Evolutionary conservation across 1,140 invertebrate species (phyloP).

Genomic region (Cydia amplana): DNA sequence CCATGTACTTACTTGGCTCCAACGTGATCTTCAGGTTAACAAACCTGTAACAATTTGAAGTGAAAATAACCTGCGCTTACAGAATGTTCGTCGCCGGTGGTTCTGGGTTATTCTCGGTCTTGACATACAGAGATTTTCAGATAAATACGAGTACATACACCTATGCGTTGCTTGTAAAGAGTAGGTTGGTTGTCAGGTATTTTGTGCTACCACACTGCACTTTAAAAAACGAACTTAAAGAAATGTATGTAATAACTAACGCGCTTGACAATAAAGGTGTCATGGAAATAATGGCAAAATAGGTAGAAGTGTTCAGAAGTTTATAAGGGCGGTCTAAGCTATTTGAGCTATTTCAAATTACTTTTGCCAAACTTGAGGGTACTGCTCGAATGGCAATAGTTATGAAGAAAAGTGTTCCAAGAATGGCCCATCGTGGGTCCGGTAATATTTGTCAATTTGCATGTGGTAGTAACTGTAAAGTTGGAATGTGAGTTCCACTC

Average conservation of each 20-base stretch:
- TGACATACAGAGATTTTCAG: not conserved
- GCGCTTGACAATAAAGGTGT: too few relatives aligned
- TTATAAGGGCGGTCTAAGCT: too few relatives aligned
- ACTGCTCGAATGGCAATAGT: not conserved
- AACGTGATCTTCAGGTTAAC: constrained; percentile 23
- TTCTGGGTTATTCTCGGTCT: not conserved
- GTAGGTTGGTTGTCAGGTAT: too few relatives aligned
- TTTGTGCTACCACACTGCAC: too few relatives aligned
- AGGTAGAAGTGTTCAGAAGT: too few relatives aligned
- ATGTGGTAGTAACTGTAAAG: constrained; percentile 62
- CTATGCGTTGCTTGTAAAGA: too few relatives aligned
- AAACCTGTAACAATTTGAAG: constrained; percentile 9
- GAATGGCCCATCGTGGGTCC: constrained; percentile 28
- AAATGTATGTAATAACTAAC: too few relatives aligned
- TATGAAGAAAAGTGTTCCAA: not conserved
- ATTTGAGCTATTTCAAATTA: too few relatives aligned
- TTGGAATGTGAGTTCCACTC: constrained; percentile 51
- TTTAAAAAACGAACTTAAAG: too few relatives aligned
- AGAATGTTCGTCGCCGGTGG: not conserved
- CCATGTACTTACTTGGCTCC: not conserved
- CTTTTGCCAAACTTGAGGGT: not conserved
- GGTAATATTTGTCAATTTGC: constrained; percentile 69
- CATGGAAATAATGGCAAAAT: too few relatives aligned
- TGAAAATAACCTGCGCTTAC: constrained; percentile 12
- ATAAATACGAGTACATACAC: not conserved